Evolutionary conservation across 2,888 invertebrate species (phyloP).

Genomic region (Erebia ligea): DNA sequence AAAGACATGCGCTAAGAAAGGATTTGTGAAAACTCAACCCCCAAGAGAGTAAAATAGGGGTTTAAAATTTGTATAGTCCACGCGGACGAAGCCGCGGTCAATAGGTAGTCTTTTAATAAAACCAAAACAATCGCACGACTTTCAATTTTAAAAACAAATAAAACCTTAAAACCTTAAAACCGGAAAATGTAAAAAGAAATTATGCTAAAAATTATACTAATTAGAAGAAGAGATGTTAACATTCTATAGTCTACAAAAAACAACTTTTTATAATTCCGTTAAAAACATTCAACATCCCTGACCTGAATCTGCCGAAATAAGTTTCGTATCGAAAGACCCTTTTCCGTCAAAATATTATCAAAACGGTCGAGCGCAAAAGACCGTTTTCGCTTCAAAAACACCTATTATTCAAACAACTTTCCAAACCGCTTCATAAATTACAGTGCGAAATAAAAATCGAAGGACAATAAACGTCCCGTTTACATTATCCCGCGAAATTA

Average conservation of each 20-base stretch:
- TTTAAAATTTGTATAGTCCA: too few species aligned
- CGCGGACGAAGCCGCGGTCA: too few species aligned
- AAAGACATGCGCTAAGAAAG: too few species aligned
- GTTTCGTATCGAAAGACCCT: neutral
- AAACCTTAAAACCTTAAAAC: too few species aligned
- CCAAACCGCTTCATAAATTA: conserved; percentile 27
- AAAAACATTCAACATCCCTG: neutral
- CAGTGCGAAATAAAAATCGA: conserved; percentile 27
- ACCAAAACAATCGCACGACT: too few species aligned
- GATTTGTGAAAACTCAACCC: too few species aligned
- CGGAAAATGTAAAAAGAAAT: too few species aligned
- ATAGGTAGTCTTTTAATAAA: too few species aligned
- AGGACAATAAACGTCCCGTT: conserved; percentile 23
- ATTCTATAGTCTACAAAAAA: neutral
- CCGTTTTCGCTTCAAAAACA: conserved; percentile 12
- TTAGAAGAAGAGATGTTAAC: too few species aligned
- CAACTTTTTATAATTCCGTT: neutral
- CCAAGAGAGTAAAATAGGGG: too few species aligned
- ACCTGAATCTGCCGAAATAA: conserved; percentile 3
- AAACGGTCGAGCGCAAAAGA: neutral
- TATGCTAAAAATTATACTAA: too few species aligned
- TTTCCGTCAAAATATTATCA: neutral
- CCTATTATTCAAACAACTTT: conserved; percentile 21
- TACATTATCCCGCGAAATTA: conserved; percentile 35
- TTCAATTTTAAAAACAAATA: too few species aligned